Percentiles rank a stretch among this genome's conserved stretches.
Conservation (phyloP, 1,140 invertebrate genomes). For the Steinernema khuongi region DNA sequence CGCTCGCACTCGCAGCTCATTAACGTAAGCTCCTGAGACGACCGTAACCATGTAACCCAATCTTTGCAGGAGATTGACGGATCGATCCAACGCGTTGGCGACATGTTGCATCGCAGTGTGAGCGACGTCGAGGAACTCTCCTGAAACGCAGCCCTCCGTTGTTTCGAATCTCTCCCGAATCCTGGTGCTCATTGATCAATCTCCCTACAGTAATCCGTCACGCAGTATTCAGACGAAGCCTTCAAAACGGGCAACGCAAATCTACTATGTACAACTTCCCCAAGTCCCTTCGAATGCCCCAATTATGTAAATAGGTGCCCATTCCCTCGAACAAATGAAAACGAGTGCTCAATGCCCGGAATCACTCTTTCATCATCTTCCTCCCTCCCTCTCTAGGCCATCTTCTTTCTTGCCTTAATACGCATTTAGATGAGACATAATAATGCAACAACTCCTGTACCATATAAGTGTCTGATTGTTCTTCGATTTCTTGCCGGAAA, state of each 20-base stretch:
- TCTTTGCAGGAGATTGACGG: neutral
- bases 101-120: neutral
- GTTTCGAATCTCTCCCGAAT: too few relatives aligned
- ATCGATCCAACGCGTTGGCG: neutral
- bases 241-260: too few relatives aligned
- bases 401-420: neutral
- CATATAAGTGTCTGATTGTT: neutral
- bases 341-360: too few relatives aligned
- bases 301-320: too few relatives aligned
- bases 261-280: too few relatives aligned
- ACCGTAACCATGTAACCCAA: neutral
- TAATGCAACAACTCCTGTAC: neutral
- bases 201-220: too few relatives aligned
- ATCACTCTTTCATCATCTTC: too few relatives aligned
- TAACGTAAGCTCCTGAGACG: conserved; percentile 12
- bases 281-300: too few relatives aligned
- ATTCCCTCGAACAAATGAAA: too few relatives aligned
- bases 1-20: conserved; percentile 34
- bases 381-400: too few relatives aligned
- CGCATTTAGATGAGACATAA: neutral
- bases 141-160: too few relatives aligned
- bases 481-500: neutral
- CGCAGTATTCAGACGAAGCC: too few relatives aligned
- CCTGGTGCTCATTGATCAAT: neutral
- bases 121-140: neutral